Base-by-base conservation (phyloP, 2,797 vertebrate genomes). In the Pseudopleuronectes americanus region DNA sequence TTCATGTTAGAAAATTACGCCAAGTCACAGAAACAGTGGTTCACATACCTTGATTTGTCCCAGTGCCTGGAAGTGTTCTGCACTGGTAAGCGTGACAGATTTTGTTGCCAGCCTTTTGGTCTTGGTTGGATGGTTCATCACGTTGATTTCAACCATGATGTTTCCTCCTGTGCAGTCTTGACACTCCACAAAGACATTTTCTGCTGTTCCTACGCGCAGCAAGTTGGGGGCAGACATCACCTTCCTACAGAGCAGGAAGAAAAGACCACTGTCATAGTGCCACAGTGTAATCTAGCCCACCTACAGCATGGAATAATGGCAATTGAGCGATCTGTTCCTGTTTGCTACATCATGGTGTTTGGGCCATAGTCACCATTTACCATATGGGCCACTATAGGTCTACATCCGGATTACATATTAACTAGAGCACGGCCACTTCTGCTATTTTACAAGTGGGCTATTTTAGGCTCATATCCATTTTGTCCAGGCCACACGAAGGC, bases 141-240 rank as follows among this genome's bases (percentile, higher is more conserved):
- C 87, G 0, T 0, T 58, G 68, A 94, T 85, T 0, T 19, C 0
- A 0, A 92, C 90, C 0, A 0, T 0, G 0, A 84, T 41, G 3
- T 68, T 1, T 6, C 0, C 48, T 0, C 0, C 62, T 0, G 1
- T 23, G 49, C 87, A 91, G 62, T 88, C 90, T 45, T 93, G 93
- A 58, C 89, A 92, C 70, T 95, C 94, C 26, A 95, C 87, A 73
- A 94, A 89, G 23, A 95, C 74, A 4, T 82, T 91, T 80, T 94
- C 93, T 64, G 64, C 5, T 3, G 83, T 79, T 56, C 88, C 93
- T 28, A 93, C 87, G 1, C 84, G 83, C 57, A 95, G 24, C 49
- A 93, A 43, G 71, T 90, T 93, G 36, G 94, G 93, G 22, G 92
- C 79, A 48, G 90, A 86, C 81, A 95, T 48, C 45, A 91, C 61